Conservation (phyloP, 2,113 vertebrate genomes). For the Bothrops jararaca region DNA sequence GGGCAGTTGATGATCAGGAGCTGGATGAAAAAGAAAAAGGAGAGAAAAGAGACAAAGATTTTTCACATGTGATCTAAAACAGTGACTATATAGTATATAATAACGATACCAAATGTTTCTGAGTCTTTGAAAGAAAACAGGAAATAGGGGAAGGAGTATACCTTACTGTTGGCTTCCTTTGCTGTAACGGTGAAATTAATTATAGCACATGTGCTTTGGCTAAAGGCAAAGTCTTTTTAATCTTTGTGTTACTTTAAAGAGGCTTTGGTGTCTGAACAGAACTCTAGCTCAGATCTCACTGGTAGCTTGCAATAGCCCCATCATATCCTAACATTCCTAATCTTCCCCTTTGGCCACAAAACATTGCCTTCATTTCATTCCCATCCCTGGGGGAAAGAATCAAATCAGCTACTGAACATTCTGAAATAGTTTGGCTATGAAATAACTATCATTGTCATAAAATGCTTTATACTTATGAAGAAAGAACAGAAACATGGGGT, state of each 20-base stretch:
- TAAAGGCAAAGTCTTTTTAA: neutral
- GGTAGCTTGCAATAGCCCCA: neutral
- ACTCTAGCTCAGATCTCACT: neutral
- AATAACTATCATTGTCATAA: neutral
- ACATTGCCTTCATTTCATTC: neutral
- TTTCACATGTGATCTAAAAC: neutral
- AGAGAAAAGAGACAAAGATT: neutral
- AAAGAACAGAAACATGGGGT: neutral
- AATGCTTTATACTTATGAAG: neutral
- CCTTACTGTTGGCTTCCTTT: slow-evolving; percentile 1
- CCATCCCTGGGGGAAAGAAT: neutral
- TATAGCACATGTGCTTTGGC: neutral
- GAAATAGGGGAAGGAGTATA: neutral
- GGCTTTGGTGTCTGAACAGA: neutral
- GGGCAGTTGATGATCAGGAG: neutral
- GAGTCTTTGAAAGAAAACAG: neutral
- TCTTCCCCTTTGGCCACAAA: neutral
- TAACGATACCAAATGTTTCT: neutral
- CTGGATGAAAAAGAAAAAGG: neutral
- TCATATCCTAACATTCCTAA: neutral
- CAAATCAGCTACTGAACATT: neutral
- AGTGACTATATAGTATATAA: neutral
- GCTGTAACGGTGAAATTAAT: neutral
- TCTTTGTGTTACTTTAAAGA: neutral
- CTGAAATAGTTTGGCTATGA: neutral